Base-by-base conservation (phyloP, 2,113 vertebrate genomes). In the Dipodomys stephensi region DNA sequence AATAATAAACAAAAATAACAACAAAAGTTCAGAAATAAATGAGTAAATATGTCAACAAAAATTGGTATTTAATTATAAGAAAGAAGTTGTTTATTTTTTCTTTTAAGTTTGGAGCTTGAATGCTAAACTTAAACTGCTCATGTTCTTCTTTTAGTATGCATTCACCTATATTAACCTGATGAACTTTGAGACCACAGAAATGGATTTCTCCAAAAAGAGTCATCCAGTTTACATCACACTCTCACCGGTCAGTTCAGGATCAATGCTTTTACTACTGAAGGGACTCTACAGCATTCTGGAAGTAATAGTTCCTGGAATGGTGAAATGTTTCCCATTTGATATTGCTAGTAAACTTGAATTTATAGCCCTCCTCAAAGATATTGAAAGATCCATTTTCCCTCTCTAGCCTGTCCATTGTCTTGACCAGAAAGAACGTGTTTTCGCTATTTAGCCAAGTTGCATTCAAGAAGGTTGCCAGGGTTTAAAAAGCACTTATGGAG, bases 401-500 rank as follows among this genome's bases (percentile, higher is more conserved):
- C 8, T 53, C 6, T 39, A 68, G 7, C 1, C 16, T 84, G 16
- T 2, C 19, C 30, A 68, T 71, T 91, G 74, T 87, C 62, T 60
- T 92, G 32, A 82, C n/a, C 39, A 91, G 53, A 92, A 86, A 78
- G 23, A 78, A 30, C 68, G 72, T 4, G 23, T 91, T 92, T 97
- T 81, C 57, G 67, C 15, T 84, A 1, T 81, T 53, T 28, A 91
- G 84, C 16, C 69, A 88, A 79, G 69, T 76, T 77, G 84, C 65
- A 81, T n/a, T 81, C 90, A 85, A 97, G 81, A 0, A 85, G 84
- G 35, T 96, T 97, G 68, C 87, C 86, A 93, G 78, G 69, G n/a
- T 95, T 91, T 84, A 68, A 88, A 95, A 94, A 94, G 79, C 96
- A 97, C 94, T 97, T 96, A 92, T 53, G 19, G 4, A 93, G 65